A percentile compares a stretch with the other conserved stretches of the same genome.
These are phyloP conservation scores for Sarcoramphus papa DNA, from an alignment of 2,797 vertebrate genomes.

Conservation along the genomic window DNA sequence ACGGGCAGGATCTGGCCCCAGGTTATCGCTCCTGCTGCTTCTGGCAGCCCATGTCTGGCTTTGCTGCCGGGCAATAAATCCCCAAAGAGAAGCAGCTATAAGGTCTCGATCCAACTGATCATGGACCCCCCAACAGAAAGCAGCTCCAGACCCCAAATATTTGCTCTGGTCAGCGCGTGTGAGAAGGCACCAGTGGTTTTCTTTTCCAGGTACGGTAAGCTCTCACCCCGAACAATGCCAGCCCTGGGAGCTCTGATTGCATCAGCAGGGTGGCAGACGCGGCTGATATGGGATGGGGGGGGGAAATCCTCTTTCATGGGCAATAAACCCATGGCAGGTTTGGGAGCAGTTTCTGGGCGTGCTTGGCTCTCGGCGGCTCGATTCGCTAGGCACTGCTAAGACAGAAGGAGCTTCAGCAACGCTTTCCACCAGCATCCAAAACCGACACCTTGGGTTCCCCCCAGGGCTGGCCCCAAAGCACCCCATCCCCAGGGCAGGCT, in stretches of 20 bases:
- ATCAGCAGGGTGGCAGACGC: neutral
- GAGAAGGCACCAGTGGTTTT: neutral
- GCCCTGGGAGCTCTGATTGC: neutral
- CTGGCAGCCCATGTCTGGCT: neutral
- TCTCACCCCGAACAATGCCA: neutral
- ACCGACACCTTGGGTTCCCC: accelerated
- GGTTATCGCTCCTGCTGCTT: neutral
- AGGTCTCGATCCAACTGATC: neutral
- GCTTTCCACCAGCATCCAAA: neutral
- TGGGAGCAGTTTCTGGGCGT: neutral
- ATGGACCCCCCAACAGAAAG: neutral
- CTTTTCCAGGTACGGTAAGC: neutral
- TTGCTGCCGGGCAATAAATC: neutral
- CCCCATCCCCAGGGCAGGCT: neutral
- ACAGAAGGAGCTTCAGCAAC: neutral
- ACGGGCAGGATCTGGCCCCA: neutral
- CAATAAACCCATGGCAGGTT: neutral
- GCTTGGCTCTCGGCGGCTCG: accelerated
- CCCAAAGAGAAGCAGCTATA: neutral
- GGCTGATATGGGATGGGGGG: neutral
- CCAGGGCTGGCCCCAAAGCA: neutral
- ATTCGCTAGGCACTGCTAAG: accelerated
- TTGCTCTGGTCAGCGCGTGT: neutral
- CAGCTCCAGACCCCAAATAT: neutral
- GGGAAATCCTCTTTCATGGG: neutral